A percentile compares a stretch with the other conserved stretches of the same genome.
phyloP scores from a whole-genome alignment of 2,797 vertebrate species.

The Xerus rutilus region DNA sequence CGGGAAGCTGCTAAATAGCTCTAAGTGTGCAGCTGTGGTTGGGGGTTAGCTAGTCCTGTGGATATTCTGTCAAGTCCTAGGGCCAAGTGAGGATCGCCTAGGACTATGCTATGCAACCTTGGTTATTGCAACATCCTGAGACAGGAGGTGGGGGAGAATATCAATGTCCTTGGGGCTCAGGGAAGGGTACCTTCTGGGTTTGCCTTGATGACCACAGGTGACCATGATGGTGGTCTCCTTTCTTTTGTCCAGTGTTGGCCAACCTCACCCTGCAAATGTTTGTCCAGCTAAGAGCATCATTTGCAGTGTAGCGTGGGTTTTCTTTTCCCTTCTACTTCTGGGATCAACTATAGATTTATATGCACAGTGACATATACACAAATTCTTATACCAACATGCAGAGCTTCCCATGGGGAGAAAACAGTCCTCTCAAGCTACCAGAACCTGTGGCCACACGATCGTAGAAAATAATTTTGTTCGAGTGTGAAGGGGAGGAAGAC shows the following conservation, averaged over 20 bases:
- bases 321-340: not conserved
- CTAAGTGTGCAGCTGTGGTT: not conserved
- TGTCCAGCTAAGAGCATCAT: conserved; percentile 5
- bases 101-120: not conserved
- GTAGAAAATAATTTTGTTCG: not conserved
- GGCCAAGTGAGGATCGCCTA: not conserved
- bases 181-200: not conserved
- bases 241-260: not conserved
- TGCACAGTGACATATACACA: not conserved
- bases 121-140: not conserved
- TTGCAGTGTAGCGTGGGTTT: not conserved
- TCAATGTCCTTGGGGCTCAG: not conserved
- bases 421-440: not conserved
- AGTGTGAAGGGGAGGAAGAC: not conserved
- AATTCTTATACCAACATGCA: not conserved
- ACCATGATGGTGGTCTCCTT: not conserved
- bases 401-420: not conserved
- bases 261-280: not conserved
- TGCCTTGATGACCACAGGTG: conserved; percentile 14
- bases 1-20: not conserved
- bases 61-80: not conserved
- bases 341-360: conserved; percentile 48
- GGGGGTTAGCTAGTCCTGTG: not conserved
- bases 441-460: not conserved
- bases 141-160: not conserved